Conservation (phyloP, 2,888 invertebrate genomes). For the Vanessa cardui region DNA sequence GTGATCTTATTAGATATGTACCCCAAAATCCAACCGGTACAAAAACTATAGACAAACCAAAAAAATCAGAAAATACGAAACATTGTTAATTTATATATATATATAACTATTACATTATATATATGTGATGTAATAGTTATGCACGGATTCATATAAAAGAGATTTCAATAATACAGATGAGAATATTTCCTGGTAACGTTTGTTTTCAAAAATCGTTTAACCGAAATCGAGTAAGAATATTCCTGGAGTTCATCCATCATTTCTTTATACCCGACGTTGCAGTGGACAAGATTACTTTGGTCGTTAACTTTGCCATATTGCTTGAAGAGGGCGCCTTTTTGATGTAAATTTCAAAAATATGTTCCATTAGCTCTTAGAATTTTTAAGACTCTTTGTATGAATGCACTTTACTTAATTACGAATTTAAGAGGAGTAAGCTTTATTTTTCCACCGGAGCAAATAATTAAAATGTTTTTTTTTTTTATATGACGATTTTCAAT, state of each 20-base stretch:
- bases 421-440: too few species aligned
- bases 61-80: too few species aligned
- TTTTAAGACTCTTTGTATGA: background rate
- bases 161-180: background rate
- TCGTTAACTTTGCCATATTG: conserved; percentile 30
- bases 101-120: too few species aligned
- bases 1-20: too few species aligned
- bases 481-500: too few species aligned
- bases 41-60: too few species aligned
- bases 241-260: conserved; percentile 34
- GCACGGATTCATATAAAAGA: background rate
- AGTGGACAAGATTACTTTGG: conserved; percentile 34
- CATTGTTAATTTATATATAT: too few species aligned
- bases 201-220: conserved; percentile 19
- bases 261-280: conserved; percentile 33
- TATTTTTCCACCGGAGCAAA: too few species aligned
- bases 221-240: conserved; percentile 14
- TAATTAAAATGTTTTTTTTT: too few species aligned
- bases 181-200: background rate
- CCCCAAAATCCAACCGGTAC: too few species aligned
- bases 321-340: conserved; percentile 10
- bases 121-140: too few species aligned
- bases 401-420: too few species aligned
- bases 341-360: conserved; percentile 13
- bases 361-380: background rate